Percentiles rank a stretch among this genome's conserved stretches.
Conservation (phyloP, 2,797 vertebrate species). For the Malurus splendens region DNA sequence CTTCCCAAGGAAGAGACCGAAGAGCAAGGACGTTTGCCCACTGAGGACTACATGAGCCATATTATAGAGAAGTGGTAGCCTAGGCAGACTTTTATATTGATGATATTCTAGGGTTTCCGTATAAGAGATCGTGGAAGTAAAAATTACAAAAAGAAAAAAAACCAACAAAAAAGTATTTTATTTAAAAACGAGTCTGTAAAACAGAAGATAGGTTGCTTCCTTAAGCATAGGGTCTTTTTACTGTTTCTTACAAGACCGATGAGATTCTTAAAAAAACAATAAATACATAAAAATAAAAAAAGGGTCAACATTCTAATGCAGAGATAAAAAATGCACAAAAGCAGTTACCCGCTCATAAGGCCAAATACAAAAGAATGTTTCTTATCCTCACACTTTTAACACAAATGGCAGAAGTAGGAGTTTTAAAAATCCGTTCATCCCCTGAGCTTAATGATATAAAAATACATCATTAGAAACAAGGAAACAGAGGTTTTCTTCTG, state of each 20-base stretch:
- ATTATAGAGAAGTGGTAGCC: conserved; percentile 98
- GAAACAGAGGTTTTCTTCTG: not conserved
- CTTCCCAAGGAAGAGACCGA: conserved; percentile 78
- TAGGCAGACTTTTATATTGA: conserved; percentile 67
- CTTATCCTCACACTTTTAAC: conserved; percentile 20
- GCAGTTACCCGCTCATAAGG: not conserved
- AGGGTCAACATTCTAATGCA: conserved; percentile 12
- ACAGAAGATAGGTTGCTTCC: conserved; percentile 38
- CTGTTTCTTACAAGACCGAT: conserved; percentile 51
- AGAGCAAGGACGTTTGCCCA: conserved; percentile 86
- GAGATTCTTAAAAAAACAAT: conserved; percentile 46
- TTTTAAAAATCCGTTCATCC: not conserved
- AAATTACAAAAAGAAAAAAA: not conserved
- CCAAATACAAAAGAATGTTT: conserved; percentile 11
- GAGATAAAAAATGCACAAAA: conserved; percentile 20
- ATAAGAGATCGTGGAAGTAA: conserved; percentile 55
- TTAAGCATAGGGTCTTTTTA: conserved; percentile 50
- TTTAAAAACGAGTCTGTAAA: conserved; percentile 41
- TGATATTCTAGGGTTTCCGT: conserved; percentile 40
- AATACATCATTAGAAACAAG: not conserved
- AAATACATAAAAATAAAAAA: conserved; percentile 46
- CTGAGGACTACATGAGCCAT: conserved; percentile 99
- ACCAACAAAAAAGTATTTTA: not conserved
- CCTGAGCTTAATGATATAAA: not conserved
- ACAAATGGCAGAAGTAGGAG: not conserved